Evolutionary conservation across 1,140 invertebrate genomes (phyloP), one percentile per base, ranked within the genome.

Genomic region (Stegodyphus dumicola): DNA sequence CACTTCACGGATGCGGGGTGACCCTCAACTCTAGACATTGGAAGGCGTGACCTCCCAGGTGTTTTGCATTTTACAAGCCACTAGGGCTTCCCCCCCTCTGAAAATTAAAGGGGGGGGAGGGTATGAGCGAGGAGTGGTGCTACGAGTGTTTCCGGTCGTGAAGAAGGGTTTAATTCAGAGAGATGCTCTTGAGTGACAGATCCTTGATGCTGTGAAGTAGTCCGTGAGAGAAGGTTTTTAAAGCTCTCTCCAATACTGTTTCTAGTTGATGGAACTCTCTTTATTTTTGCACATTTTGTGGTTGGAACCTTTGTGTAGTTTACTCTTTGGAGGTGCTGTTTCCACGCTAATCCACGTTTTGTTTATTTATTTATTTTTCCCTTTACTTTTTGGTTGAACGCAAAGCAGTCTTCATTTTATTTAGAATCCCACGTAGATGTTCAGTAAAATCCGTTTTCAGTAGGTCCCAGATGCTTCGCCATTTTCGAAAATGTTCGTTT

Each of bases 91-190:
- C 56, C 5, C 56, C 56, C 56, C 56, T 5, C 56, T 60, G 56
- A 15, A 60, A 60, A 60, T 9, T 60, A 15, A 11, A 9, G 15
- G 56, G 56, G 56, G 15, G 56, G 56, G 4, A 60, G 9, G 56
- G 15, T 11, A 60, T 15, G 56, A 9, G 9, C 9, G 56, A 60
- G 56, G 9, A 15, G 9, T 33, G 33, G 33, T 3, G 33, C 15
- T 11, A 60, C 9, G 56, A 60, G 56, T 60, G 56, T 60, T 60
- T 60, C 56, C 56, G 56, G 56, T 60, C 56, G 56, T 60, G 56
- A 60, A 60, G 56, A 60, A 60, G 56, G 56, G 56, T 60, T 60
- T 60, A 60, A 60, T 60, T 60, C 56, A 15, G 56, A 60, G 56
- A 60, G 15, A 60, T 60, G 56, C 15, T 9, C 56, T 60, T 60